Conservation (phyloP, 2,113 vertebrate genomes). For the Hoplias malabaricus region DNA sequence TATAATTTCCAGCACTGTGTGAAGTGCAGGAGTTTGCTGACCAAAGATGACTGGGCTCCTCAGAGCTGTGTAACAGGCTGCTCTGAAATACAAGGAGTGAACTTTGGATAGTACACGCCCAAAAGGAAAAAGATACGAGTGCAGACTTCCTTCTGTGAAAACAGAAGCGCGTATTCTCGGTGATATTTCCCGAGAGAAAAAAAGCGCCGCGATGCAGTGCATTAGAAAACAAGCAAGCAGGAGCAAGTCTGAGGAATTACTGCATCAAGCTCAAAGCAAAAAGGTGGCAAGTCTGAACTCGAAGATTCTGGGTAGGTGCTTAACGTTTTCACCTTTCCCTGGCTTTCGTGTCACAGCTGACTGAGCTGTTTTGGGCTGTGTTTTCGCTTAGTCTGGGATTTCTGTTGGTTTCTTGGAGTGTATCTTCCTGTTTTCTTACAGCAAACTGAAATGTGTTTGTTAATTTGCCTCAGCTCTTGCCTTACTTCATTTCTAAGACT, state of each 20-base stretch:
- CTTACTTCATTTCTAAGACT: too few relatives aligned
- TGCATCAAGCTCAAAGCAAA: slow-evolving; percentile 37
- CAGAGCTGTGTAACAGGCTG: not conserved
- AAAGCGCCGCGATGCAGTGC: slow-evolving; percentile 63
- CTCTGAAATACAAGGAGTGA: slow-evolving; percentile 41
- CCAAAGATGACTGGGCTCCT: not conserved
- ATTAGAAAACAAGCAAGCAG: slow-evolving; percentile 49
- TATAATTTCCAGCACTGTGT: too few relatives aligned
- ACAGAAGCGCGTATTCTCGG: not conserved
- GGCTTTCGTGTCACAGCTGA: not conserved
- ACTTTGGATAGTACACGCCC: slow-evolving; percentile 67
- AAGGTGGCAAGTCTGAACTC: slow-evolving; percentile 51
- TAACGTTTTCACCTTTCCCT: too few relatives aligned
- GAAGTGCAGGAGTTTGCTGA: not conserved
- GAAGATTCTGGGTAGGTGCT: slow-evolving; percentile 67
- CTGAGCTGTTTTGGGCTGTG: too few relatives aligned
- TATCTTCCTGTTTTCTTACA: too few relatives aligned
- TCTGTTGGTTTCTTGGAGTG: too few relatives aligned
- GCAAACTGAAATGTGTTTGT: too few relatives aligned
- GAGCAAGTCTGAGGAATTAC: slow-evolving; percentile 65
- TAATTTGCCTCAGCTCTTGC: too few relatives aligned
- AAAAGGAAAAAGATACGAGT: not conserved
- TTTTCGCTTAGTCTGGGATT: too few relatives aligned
- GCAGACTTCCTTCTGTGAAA: slow-evolving; percentile 7
- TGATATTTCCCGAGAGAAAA: not conserved